Evolutionary conservation across 2,888 invertebrate species (phyloP), one percentile per base, ranked within the genome.

Genomic region (Andrena bucephala): DNA sequence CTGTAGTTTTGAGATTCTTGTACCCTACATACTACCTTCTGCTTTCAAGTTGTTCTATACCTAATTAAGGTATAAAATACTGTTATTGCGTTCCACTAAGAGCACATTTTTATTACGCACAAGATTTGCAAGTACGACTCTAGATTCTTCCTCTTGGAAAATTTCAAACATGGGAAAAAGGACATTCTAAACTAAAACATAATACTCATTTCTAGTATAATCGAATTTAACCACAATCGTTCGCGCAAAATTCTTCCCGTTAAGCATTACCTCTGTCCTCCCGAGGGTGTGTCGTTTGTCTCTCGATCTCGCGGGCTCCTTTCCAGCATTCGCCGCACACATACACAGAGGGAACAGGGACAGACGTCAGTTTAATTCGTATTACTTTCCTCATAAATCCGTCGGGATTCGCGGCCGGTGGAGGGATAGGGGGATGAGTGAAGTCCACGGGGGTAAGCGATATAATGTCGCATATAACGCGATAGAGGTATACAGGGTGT

Each of bases 311-410:
- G 59, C 54, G n/a, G 33, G 54, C 31, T 68, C 42, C 65, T 78
- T 66, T 62, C 65, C 33, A 54, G 52, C 60, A 24, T 59, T 69
- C 36, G n/a, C 29, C 50, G 50, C 16, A 54, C 33, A n/a, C 54
- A 48, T 65, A 27, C 54, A 52, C 8, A 54, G 33, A 69, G 52
- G 62, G 50, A 66, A 66, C 65, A 66, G 67, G 66, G 77, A 74
- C 77, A 89, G 89, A 91, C 91, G 91, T 92, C 91, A 90, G 90
- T 92, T 92, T 92, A 92, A 92, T 92, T 92, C 92, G 90, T 89
- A 91, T 92, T 92, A 92, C 88, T 89, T 90, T 88, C 81, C 90
- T 88, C 92, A 89, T 92, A 92, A 92, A 92, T 92, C 90, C 90
- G 84, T 86, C 85, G 86, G 90, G 92, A 90, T 89, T 89, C 88